Evolutionary conservation across 1,140 invertebrate genomes (phyloP), one percentile per base, ranked within the genome.

Genomic region (Helicoverpa zea): DNA sequence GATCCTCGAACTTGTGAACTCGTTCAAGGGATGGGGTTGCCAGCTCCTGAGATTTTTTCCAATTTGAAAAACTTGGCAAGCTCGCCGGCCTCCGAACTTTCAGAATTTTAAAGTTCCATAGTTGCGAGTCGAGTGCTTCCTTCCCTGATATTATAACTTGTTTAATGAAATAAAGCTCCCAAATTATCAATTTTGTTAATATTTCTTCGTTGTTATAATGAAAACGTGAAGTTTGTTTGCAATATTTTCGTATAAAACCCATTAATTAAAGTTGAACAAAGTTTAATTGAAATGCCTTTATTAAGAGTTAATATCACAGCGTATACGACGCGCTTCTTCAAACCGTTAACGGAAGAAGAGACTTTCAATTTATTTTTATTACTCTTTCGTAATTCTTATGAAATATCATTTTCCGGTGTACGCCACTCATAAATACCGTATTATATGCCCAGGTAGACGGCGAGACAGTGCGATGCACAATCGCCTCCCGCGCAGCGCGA

Each of bases 1-100:
- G 52, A 47, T n/a, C 70, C 70, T 73, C 70, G 12, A 73, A 73
- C 70, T 73, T 73, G 51, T 52, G 66, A 70, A 70, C 49, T 11
- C 23, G 52, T 30, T 52, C 4, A 35, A 58, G 51, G 18, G 49
- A 51, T 49, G 64, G 64, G 64, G 66, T 51, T 70, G 66, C 47
- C 43, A 52, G 47, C 14, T 52, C 9, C 68, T 29, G 51, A 58
- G 51, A 56, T 58, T 73, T 56, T 58, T 58, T 73, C 16, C 70
- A 73, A 56, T 73, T 73, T 73, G 13, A 73, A 58, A 52, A 73
- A 73, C 70, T 73, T 73, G 9, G 16, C 51, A 18, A 14, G 49
- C 47, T 51, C 12, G 43, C 18, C 52, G 56, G 23, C 16, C 52
- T 56, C 29, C n/a, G 12, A 43, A 73, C 47, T 29, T 73, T 0